Conservation (phyloP, 2,888 invertebrate species). For the Bimastos eiseni region DNA sequence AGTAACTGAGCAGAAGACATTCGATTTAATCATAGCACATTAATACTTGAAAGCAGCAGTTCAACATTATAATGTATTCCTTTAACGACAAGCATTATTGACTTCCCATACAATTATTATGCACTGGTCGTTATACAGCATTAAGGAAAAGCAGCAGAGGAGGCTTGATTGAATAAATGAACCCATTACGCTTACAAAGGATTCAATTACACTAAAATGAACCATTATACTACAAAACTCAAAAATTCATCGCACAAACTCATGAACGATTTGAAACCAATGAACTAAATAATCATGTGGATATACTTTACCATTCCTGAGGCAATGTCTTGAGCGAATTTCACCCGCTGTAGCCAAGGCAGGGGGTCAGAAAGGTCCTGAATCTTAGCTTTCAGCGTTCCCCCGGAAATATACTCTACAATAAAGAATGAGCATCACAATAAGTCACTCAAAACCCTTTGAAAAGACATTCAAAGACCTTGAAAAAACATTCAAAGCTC, state of each 20-base stretch:
- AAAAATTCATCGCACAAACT: not conserved
- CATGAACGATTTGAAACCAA: not conserved
- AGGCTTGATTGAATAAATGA: too few species aligned
- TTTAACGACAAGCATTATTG: too few species aligned
- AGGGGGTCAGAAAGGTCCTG: constrained; percentile 74
- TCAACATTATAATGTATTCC: too few species aligned
- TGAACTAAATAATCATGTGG: not conserved
- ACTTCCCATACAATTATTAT: too few species aligned
- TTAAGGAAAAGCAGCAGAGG: too few species aligned
- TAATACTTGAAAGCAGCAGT: too few species aligned
- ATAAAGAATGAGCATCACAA: not conserved
- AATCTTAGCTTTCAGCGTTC: constrained; percentile 82
- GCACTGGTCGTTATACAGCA: too few species aligned
- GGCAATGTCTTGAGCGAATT: constrained; percentile 87
- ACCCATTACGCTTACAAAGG: too few species aligned
- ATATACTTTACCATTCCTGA: constrained; percentile 77
- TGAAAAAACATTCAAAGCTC: not conserved
- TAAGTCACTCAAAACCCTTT: not conserved
- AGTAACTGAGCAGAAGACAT: too few species aligned
- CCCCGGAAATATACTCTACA: constrained; percentile 83
- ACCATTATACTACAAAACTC: too few species aligned
- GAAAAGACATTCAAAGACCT: not conserved
- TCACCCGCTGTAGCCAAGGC: constrained; percentile 79
- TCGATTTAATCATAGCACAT: too few species aligned
- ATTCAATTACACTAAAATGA: too few species aligned